A percentile compares a stretch with the other conserved stretches of the same genome.
Evolutionary conservation across 2,113 vertebrate genomes (phyloP).

Genomic region (Calyptomena viridis): DNA sequence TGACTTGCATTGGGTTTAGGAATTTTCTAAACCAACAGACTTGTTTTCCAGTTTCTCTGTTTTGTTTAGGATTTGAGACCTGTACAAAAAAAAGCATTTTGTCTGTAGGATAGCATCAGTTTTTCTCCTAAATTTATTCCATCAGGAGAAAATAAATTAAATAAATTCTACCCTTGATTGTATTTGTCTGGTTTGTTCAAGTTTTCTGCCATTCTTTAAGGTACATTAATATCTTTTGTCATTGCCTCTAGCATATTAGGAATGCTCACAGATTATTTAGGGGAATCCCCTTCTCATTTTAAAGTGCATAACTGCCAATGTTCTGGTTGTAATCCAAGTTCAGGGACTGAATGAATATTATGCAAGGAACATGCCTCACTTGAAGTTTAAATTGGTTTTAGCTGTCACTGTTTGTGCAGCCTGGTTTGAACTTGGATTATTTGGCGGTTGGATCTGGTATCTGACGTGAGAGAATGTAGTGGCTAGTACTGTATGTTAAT

Average conservation of each 20-base stretch:
- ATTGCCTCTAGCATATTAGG: background rate
- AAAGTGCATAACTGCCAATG: background rate
- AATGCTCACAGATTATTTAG: background rate
- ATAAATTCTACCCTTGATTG: background rate
- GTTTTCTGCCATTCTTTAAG: background rate
- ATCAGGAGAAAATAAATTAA: background rate
- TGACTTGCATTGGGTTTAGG: background rate
- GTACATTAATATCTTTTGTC: background rate
- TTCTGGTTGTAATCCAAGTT: background rate
- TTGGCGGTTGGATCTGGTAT: background rate
- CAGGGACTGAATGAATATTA: background rate
- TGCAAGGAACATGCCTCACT: background rate
- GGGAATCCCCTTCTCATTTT: background rate
- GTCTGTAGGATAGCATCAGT: background rate
- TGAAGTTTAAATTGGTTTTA: background rate
- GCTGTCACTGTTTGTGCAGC: background rate
- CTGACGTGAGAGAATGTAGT: background rate
- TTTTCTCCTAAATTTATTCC: background rate
- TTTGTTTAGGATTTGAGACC: background rate
- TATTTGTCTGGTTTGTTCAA: background rate
- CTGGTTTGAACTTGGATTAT: background rate
- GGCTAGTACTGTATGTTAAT: background rate
- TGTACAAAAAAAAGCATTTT: background rate
- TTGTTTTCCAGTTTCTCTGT: background rate
- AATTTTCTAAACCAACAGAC: background rate